phyloP scores from a whole-genome alignment of 2,888 invertebrate species.

The Nomada ruficornis region DNA sequence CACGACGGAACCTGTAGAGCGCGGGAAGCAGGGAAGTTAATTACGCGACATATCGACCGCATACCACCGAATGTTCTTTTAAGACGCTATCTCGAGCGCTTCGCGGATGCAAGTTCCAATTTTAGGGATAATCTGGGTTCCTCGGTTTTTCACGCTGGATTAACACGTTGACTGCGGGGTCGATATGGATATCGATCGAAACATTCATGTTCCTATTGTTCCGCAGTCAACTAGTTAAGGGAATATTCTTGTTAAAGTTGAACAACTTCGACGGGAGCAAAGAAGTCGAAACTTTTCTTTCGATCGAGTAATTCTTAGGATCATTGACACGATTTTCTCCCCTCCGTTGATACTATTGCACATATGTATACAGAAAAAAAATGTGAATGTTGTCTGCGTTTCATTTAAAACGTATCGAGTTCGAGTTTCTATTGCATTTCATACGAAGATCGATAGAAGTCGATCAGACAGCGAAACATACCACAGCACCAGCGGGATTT shows the following conservation, averaged over 20 bases:
- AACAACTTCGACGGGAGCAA: background rate
- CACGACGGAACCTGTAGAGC: background rate
- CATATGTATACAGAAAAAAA: too few species aligned
- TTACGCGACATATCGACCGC: slow-evolving; percentile 29
- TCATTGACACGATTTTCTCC: background rate
- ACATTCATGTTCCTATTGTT: too few species aligned
- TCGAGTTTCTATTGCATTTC: background rate
- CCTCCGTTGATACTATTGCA: background rate
- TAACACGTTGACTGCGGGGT: background rate
- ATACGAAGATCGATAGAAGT: background rate
- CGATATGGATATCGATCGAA: too few species aligned
- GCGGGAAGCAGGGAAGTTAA: slow-evolving; percentile 20
- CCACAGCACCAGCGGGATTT: background rate
- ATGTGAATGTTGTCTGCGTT: background rate
- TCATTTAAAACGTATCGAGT: background rate
- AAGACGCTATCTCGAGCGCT: background rate
- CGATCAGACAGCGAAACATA: background rate
- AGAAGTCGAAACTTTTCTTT: background rate
- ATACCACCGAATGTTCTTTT: slow-evolving; percentile 1
- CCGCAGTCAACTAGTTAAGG: too few species aligned
- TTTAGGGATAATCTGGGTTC: slow-evolving; percentile 12
- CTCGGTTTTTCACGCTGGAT: background rate
- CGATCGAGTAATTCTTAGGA: background rate
- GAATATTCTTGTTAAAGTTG: slow-evolving; percentile 11
- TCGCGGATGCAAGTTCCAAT: slow-evolving; percentile 15